Base-by-base conservation (phyloP, 2,888 invertebrate genomes). In the Eretmocerus hayati region DNA sequence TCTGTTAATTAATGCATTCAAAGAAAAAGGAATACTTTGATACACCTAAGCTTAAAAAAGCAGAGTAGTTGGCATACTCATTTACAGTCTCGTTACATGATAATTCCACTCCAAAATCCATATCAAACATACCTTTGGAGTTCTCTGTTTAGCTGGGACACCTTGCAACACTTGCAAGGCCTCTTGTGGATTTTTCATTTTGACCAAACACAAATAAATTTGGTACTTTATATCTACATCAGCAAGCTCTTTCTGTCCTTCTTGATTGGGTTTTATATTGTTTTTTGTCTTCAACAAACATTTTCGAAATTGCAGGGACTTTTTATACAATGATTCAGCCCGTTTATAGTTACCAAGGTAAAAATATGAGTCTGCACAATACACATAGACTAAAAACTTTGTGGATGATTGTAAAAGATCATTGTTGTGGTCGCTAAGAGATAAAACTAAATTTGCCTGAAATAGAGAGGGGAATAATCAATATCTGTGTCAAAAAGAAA, bases 221-320 rank as follows among this genome's bases (percentile, higher is more conserved):
- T 83, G 81, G 63, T 81, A 89, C 60, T 85, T 85, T 15, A 87
- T 78, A 56, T 88, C 87, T 53, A 77, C 75, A 54, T 84, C 84
- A 20, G 76, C 75, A 33, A 77, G 61, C 56, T 79, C 78, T 53
- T 76, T 76, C 52, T 74, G 72, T 21, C 66, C 70, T 35, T 77
- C 75, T 41, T 66, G 60, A 8, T 67, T 60, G 57, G 75, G 74
- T 55, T 74, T 75, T 2, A 72, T 62, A 23, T 70, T 64, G 43
- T 73, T 74, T 56, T 77, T 77, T n/a, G 74, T 72, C 56, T 77
- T 76, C 4, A 76, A 64, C n/a, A 83, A 68, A 50, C 79, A 77
- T 65, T 84, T 84, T 57, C 80, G 75, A 59, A 81, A 74, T 57
- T 81, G 80, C 18, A 87, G 63, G 0, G 83, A 81, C 54, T 80